These are phyloP conservation scores for Sarcophilus harrisii DNA, from an alignment of 2,797 vertebrate species.

Conservation along the genomic window DNA sequence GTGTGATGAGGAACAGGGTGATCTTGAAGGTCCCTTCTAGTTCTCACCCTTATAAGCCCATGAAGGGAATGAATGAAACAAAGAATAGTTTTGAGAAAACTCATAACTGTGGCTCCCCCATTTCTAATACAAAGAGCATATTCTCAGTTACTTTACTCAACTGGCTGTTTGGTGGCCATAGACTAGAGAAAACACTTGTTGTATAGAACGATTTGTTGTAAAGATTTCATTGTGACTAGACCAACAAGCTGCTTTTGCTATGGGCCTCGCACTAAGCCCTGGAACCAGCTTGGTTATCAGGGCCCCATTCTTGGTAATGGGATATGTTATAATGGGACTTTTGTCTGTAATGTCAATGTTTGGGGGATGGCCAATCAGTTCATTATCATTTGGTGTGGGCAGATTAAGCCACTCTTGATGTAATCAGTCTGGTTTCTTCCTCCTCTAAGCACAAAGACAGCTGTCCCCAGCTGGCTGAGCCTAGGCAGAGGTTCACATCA, in stretches of 20 bases:
- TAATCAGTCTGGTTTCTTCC: background rate
- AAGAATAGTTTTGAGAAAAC: background rate
- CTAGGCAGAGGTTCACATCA: constrained; percentile 2
- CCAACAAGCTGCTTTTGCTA: background rate
- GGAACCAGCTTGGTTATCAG: constrained; percentile 18
- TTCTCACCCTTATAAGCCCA: background rate
- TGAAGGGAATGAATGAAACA: constrained; percentile 53
- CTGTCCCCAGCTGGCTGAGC: background rate
- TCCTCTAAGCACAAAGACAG: constrained; percentile 35
- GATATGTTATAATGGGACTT: background rate
- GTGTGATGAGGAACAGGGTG: background rate
- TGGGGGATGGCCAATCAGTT: background rate
- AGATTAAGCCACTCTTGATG: constrained; percentile 18
- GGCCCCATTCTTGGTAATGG: constrained; percentile 9
- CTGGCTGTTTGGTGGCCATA: constrained; percentile 28
- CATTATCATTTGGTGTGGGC: constrained; percentile 18
- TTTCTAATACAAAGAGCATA: constrained; percentile 41
- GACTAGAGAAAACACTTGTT: constrained; percentile 32
- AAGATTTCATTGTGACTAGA: constrained; percentile 30
- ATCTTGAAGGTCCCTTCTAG: background rate
- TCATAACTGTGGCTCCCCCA: background rate
- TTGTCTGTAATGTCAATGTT: constrained; percentile 52
- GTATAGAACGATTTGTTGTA: constrained; percentile 15
- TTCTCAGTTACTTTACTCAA: background rate
- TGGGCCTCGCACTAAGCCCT: constrained; percentile 13